Evolutionary conservation across 2,888 invertebrate species (phyloP).

Genomic region (Himalopsyche anomala): DNA sequence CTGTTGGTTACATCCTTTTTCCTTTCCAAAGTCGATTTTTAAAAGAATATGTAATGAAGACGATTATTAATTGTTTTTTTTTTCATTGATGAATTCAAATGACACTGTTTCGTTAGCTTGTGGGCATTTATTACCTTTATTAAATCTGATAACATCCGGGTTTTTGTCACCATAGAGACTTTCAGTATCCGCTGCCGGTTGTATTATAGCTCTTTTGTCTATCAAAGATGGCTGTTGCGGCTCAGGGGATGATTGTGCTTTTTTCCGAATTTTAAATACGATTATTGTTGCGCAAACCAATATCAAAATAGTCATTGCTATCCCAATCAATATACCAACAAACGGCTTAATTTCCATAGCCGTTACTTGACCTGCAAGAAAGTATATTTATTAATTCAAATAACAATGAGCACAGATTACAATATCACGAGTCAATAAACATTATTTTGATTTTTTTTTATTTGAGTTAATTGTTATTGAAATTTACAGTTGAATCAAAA

Average conservation of each 20-base stretch:
- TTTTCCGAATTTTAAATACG: slow-evolving; percentile 50
- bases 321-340: slow-evolving; percentile 55
- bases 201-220: slow-evolving; percentile 55
- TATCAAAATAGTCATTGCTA: slow-evolving; percentile 53
- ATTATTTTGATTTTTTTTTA: no score
- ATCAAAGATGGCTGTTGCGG: slow-evolving; percentile 53
- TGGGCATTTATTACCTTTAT: slow-evolving; percentile 76
- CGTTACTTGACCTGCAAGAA: slow-evolving; percentile 51
- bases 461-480: no score
- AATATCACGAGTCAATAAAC: no score
- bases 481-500: no score
- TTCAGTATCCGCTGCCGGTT: slow-evolving; percentile 59
- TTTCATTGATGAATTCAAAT: no score
- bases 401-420: no score
- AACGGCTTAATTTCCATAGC: slow-evolving; percentile 54
- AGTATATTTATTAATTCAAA: no score
- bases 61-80: no score
- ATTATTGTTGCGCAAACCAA: slow-evolving; percentile 47
- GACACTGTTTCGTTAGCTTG: no score
- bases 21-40: no score
- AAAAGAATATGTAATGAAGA: no score
- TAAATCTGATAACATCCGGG: slow-evolving; percentile 81
- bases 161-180: slow-evolving; percentile 69
- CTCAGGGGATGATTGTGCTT: slow-evolving; percentile 51
- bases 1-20: no score